These are phyloP conservation scores for Phaenicophaeus curvirostris DNA, from an alignment of 2,797 vertebrate species.

Conservation along the genomic window DNA sequence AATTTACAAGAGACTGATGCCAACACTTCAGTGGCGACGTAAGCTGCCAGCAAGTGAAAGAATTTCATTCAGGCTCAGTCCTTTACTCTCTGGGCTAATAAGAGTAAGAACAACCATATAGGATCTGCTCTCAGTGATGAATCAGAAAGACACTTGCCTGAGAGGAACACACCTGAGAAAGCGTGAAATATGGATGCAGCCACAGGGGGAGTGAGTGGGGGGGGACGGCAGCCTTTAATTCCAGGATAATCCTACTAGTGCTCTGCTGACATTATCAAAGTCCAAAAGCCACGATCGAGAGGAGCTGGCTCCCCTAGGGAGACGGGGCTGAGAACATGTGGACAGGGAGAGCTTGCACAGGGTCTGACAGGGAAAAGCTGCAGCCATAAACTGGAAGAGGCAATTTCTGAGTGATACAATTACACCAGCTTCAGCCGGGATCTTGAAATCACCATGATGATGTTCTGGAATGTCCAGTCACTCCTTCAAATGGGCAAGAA, in stretches of 20 bases:
- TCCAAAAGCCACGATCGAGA: accelerated
- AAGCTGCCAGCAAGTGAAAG: background rate
- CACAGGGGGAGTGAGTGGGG: background rate
- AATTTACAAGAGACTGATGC: background rate
- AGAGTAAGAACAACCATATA: background rate
- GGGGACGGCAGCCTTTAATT: background rate
- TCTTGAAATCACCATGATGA: background rate
- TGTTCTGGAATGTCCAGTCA: background rate
- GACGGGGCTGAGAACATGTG: accelerated
- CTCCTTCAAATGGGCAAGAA: background rate
- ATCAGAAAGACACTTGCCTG: background rate
- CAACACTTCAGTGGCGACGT: background rate
- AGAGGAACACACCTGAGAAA: background rate
- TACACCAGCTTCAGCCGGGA: background rate
- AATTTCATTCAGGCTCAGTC: background rate
- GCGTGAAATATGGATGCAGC: accelerated
- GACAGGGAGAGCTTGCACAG: background rate
- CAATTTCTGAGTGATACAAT: background rate
- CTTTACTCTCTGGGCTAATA: background rate
- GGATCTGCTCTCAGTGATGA: background rate
- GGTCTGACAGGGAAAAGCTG: background rate
- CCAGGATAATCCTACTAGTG: background rate
- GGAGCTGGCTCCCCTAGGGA: background rate
- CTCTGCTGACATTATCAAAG: background rate
- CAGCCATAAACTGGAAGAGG: background rate